Evolutionary conservation across 1,140 invertebrate species (phyloP), one percentile per base, ranked within the genome.

Genomic region (Plectus sambesii): DNA sequence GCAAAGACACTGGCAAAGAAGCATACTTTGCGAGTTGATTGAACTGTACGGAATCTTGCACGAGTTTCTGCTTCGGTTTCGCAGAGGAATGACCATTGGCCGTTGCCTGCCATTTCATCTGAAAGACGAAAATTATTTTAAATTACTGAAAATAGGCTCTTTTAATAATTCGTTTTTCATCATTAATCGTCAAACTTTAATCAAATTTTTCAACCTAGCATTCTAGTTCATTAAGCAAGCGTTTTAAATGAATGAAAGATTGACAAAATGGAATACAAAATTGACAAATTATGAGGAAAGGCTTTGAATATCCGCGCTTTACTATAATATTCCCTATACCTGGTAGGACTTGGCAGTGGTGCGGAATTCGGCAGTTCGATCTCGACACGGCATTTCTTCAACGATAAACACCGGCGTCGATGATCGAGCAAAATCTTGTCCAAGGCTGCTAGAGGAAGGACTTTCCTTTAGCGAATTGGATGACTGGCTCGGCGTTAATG

Each of bases 291-390:
- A 29, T 22, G 25, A n/a, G n/a, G n/a, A 24, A 2, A 8, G 27
- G 12, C 6, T 20, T 48, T 17, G 37, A 15, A 41, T 50, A 15
- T 42, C 5, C 17, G n/a, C 5, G 41, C n/a, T 15, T 33, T 40
- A 46, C 19, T 30, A 9, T 25, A 19, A 30, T 23, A 17, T 15
- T 23, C 25, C 12, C 36, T 42, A 19, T 19, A 64, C 81, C 70
- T 93, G 87, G 58, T 92, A 78, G 12, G 84, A 86, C 56, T 87
- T 81, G 26, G 93, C 84, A 22, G 88, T 86, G 60, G 85, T 84
- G 25, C 81, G 76, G 73, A 97, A 97, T 73, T 97, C 92, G 57
- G 77, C 78, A 22, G 89, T 94, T 63, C 92, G 75, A 71, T 97
- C 90, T 64, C 87, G 77, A 44, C 84, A 82, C 46, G 85, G 83